These are phyloP conservation scores for Orgyia antiqua DNA, from an alignment of 2,888 invertebrate genomes.

Conservation along the genomic window DNA sequence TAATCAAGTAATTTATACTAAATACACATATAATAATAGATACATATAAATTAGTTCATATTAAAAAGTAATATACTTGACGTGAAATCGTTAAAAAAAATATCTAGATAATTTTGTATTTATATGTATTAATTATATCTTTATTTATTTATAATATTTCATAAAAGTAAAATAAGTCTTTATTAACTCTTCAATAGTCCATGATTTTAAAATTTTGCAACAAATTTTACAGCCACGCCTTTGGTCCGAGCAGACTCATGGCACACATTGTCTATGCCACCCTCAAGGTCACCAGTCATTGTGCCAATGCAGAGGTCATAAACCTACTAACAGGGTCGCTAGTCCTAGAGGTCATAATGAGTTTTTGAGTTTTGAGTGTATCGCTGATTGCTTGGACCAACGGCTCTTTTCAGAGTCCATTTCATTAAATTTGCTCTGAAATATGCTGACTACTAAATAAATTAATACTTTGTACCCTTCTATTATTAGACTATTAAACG, in stretches of 20 bases:
- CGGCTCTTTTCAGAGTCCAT: constrained; percentile 37
- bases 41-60: too few species aligned
- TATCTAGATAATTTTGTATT: too few species aligned
- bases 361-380: constrained; percentile 31
- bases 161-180: too few species aligned
- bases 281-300: constrained; percentile 64
- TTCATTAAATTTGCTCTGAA: constrained; percentile 11
- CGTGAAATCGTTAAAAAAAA: too few species aligned
- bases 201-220: too few species aligned
- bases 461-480: not conserved
- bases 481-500: not conserved
- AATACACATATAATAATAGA: too few species aligned
- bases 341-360: constrained; percentile 36
- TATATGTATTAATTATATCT: too few species aligned
- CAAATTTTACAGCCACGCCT: constrained; percentile 66
- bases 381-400: constrained; percentile 69
- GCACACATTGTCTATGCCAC: constrained; percentile 74
- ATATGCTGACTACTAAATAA: constrained; percentile 11
- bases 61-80: too few species aligned
- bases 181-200: too few species aligned
- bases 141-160: too few species aligned
- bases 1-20: too few species aligned
- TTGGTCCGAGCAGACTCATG: constrained; percentile 78
- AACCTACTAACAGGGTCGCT: constrained; percentile 14
- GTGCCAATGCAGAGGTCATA: constrained; percentile 52